Evolutionary conservation across 1,140 invertebrate genomes (phyloP).

Genomic region (Eumeta japonica): DNA sequence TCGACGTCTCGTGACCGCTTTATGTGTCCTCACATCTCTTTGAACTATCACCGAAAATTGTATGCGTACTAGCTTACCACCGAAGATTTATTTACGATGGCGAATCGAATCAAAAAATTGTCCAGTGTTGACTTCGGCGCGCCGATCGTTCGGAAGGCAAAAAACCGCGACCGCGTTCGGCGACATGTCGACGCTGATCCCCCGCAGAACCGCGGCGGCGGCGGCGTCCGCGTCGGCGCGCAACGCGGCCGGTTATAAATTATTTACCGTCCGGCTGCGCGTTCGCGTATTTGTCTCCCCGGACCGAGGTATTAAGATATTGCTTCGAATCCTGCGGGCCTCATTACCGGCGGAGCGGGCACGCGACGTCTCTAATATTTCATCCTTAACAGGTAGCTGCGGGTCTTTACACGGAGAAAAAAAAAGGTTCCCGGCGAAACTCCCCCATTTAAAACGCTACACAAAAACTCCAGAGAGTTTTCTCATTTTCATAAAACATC

Average conservation of each 20-base stretch:
- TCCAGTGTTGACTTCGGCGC: not conserved
- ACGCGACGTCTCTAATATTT: conserved; percentile 46
- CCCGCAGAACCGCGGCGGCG: too few species aligned
- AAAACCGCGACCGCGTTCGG: too few species aligned
- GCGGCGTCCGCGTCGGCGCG: conserved; percentile 29
- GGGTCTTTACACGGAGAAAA: too few species aligned
- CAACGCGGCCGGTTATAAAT: conserved; percentile 48
- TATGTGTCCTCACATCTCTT: not conserved
- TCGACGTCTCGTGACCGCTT: too few species aligned
- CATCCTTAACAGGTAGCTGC: conserved; percentile 34
- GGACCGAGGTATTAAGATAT: conserved; percentile 53
- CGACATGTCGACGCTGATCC: too few species aligned
- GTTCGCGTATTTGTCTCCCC: conserved; percentile 47
- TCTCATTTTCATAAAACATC: conserved; percentile 24
- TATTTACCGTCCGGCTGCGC: conserved; percentile 48
- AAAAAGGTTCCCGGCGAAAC: conserved; percentile 19
- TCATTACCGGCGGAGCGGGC: conserved; percentile 40
- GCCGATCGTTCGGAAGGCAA: not conserved
- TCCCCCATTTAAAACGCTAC: conserved; percentile 14
- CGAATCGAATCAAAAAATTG: not conserved
- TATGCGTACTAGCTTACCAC: not conserved
- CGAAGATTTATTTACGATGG: not conserved
- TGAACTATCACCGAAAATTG: not conserved
- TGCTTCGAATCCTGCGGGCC: conserved; percentile 50
- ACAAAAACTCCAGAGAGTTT: conserved; percentile 13